phyloP scores from a whole-genome alignment of 1,140 invertebrate genomes.

The Ips typographus region DNA sequence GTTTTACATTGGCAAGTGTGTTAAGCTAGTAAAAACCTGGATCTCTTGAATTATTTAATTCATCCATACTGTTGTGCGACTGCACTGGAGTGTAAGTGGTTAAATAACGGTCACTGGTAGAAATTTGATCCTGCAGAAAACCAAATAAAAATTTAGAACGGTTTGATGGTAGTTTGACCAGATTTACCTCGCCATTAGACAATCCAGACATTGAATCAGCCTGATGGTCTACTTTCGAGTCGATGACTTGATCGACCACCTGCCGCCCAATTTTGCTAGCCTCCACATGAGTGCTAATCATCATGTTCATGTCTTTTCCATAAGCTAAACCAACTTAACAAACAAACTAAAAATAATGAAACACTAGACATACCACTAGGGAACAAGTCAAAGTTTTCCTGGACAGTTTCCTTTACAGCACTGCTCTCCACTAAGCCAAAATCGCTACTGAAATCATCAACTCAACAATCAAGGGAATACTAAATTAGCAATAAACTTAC shows the following conservation, averaged over 20 bases:
- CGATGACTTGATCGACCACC: conserved; percentile 68
- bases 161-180: neutral
- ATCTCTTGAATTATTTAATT: conserved; percentile 46
- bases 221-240: too few species aligned
- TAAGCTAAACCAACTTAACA: conserved; percentile 40
- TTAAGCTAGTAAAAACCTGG: conserved; percentile 39
- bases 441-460: conserved; percentile 53
- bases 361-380: conserved; percentile 29
- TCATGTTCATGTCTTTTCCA: conserved; percentile 64
- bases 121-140: conserved; percentile 43
- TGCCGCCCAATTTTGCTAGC: conserved; percentile 78
- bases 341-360: neutral
- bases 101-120: conserved; percentile 21
- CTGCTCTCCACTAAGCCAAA: conserved; percentile 57
- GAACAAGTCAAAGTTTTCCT: conserved; percentile 62
- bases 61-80: conserved; percentile 32
- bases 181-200: conserved; percentile 39
- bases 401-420: conserved; percentile 54
- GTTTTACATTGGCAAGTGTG: neutral
- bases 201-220: neutral
- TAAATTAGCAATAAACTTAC: conserved; percentile 52
- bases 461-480: too few species aligned
- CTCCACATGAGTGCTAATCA: conserved; percentile 74
- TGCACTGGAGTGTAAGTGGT: too few species aligned
- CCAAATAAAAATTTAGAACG: conserved; percentile 32